These are phyloP conservation scores for Lycocerus yunnanus DNA, from an alignment of 2,888 invertebrate genomes.

Conservation along the genomic window DNA sequence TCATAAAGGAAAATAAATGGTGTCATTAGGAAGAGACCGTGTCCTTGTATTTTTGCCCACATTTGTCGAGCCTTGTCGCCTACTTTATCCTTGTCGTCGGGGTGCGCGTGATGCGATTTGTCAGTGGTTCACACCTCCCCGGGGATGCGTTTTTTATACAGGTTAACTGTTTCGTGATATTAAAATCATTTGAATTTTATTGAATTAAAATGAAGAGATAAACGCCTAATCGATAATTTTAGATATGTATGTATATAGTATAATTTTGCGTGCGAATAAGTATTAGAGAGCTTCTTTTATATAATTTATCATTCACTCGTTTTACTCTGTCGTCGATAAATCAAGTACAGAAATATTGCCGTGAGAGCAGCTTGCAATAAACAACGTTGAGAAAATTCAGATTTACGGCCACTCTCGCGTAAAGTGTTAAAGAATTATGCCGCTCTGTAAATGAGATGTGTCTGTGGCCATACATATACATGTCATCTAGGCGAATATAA, in stretches of 20 bases:
- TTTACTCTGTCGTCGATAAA: constrained; percentile 48
- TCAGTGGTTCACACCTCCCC: constrained; percentile 39
- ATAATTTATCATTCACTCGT: constrained; percentile 51
- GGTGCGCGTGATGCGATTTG: constrained; percentile 48
- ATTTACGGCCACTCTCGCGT: constrained; percentile 54
- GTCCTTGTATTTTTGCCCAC: constrained; percentile 55
- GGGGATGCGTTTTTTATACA: constrained; percentile 8
- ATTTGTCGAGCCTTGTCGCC: constrained; percentile 56
- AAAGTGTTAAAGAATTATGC: constrained; percentile 63
- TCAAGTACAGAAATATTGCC: constrained; percentile 40
- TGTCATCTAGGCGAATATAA: constrained; percentile 54
- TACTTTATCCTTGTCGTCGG: constrained; percentile 55
- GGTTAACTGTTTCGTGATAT: not conserved
- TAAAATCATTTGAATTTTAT: not conserved
- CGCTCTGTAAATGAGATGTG: constrained; percentile 61
- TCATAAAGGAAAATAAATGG: constrained; percentile 57
- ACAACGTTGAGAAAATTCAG: constrained; percentile 51
- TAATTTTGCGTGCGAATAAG: constrained; percentile 36
- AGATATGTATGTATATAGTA: too few relatives aligned
- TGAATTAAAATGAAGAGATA: not conserved
- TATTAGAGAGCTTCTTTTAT: constrained; percentile 48
- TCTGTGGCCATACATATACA: constrained; percentile 54
- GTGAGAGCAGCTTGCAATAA: constrained; percentile 47
- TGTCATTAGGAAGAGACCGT: constrained; percentile 56
- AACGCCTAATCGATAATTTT: not conserved